Conservation (phyloP, 2,797 vertebrate genomes). For the Phoebastria nigripes region DNA sequence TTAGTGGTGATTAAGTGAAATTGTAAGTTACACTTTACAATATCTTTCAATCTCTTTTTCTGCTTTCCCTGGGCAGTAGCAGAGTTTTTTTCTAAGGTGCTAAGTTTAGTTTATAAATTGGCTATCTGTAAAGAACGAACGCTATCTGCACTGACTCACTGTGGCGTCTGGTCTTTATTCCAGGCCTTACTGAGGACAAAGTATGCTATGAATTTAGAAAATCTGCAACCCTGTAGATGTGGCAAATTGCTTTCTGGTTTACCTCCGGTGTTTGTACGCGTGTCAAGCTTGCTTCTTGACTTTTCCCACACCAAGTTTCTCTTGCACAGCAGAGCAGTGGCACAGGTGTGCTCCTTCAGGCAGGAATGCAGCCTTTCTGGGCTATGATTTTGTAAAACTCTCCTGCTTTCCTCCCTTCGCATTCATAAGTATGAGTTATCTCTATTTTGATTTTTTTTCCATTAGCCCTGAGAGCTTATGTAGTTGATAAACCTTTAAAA, state of each 20-base stretch:
- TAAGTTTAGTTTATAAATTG: neutral
- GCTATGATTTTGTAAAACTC: neutral
- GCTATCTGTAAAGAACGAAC: neutral
- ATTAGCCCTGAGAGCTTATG: neutral
- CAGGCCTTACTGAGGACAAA: neutral
- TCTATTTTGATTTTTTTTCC: neutral
- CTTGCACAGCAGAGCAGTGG: neutral
- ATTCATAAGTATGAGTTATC: neutral
- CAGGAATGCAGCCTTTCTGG: conserved; percentile 23
- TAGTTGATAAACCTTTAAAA: neutral
- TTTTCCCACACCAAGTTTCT: neutral
- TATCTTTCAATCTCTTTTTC: neutral
- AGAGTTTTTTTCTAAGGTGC: neutral
- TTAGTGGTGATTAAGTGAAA: neutral
- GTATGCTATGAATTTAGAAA: conserved; percentile 11
- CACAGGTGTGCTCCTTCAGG: conserved; percentile 60
- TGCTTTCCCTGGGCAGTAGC: conserved; percentile 9
- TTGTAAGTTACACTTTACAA: neutral
- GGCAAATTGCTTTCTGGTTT: conserved; percentile 27
- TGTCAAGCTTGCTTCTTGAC: conserved; percentile 5
- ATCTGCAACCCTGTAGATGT: neutral
- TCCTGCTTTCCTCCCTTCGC: neutral
- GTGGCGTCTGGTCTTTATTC: neutral
- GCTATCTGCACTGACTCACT: conserved; percentile 11
- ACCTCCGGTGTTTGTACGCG: neutral